Evolutionary conservation across 2,113 vertebrate genomes (phyloP), one percentile per base, ranked within the genome.

Genomic region (Condylura cristata): DNA sequence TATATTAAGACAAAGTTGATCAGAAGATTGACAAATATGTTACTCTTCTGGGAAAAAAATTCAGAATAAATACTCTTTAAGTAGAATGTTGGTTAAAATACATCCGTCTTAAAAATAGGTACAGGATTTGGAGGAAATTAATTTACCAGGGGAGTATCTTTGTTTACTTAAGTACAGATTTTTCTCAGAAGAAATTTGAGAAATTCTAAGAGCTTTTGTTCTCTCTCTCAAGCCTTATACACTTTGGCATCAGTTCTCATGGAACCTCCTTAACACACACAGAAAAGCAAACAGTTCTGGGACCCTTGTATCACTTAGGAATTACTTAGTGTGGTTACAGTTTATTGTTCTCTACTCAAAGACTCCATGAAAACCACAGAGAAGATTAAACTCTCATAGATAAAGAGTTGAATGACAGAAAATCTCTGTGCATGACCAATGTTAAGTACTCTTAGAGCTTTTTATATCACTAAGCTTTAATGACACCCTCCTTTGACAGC

Each of bases 331-430:
- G 60, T 94, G n/a, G 58, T 79, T 80, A 79, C 28, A 84, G 6
- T 1, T 56, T 48, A 94, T 81, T 93, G 46, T 95, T 76, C 63
- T 94, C 56, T 63, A 63, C 32, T 89, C 74, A 68, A 96, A 91
- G 41, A 66, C 65, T 82, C 41, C 16, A 39, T 34, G 81, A 96
- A 97, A 96, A 95, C 53, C 22, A 89, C 83, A 89, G 56, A 96
- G 16, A 39, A 96, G 76, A 94, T 95, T 93, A 96, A 91, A 63
- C 53, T 26, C 28, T 80, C 72, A 53, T 5, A 89, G 86, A 95
- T 80, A 86, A 95, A 78, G 82, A 96, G 80, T 65, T 71, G 24
- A 96, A 86, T 84, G 65, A 92, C 58, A 91, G 91, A 96, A 96
- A 94, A 86, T 56, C 34, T 83, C 74, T 95, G 5, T 39, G 9